Evolutionary conservation across 2,888 invertebrate genomes (phyloP), one percentile per base, ranked within the genome.

Genomic region (Dinocampus coccinellae): DNA sequence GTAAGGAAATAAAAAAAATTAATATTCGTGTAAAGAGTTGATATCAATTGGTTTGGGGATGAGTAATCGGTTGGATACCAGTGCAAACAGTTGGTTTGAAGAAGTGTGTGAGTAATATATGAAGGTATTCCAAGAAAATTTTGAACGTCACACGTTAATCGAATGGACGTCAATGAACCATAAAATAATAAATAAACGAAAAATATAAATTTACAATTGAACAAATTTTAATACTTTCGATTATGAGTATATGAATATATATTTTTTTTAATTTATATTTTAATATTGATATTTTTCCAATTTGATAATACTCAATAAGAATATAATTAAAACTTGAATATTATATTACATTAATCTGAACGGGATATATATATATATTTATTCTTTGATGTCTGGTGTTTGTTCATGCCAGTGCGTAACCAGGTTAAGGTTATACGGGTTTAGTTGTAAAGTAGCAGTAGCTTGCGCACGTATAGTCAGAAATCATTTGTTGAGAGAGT

Each of bases 391-490:
- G 16, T 64, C 47, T 62, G 39, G 13, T 64, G 16, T 64, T 20
- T 33, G 20, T 42, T 63, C 24, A 58, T 42, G 39, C 20, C 13
- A 36, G 47, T 70, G 57, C 57, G 55, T 57, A 70, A 58, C 57
- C 69, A 70, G 69, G 69, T 70, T 57, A 70, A 70, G 69, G 69
- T 70, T 70, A 57, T 34, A 53, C 52, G 53, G 36, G 33, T 16
- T 58, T 58, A 39, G 39, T 29, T 33, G 52, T 33, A 33, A 29
- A 34, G 60, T 33, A 42, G 61, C 20, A 52, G 20, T 7, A 22
- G 29, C 7, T 47, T 33, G 61, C n/a, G 24, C 57, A 39, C 22
- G 33, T 34, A 47, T 68, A 26, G 39, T 47, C 55, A 57, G 24
- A 63, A n/a, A 24, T 16, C 29, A 47, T 47, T 63, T 20, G 20